Evolutionary conservation across 2,888 invertebrate genomes (phyloP).

Genomic region (Alentia gelatinosa): DNA sequence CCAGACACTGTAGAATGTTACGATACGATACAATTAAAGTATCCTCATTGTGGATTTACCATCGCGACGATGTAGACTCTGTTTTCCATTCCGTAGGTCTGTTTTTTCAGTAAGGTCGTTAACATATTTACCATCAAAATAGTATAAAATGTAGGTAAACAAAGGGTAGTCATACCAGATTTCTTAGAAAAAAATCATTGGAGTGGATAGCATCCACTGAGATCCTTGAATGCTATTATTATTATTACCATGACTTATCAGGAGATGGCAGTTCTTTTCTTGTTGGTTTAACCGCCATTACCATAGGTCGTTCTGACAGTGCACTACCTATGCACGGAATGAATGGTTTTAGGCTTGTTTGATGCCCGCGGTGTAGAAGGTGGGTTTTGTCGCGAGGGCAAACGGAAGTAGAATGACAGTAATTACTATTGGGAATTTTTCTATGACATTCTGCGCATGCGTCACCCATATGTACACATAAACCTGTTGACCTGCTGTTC

Average conservation of each 20-base stretch:
- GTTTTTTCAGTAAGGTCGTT: not conserved
- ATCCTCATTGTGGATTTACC: not conserved
- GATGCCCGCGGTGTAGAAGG: not conserved
- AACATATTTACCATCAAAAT: not conserved
- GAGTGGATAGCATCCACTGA: not conserved
- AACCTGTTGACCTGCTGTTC: conserved; percentile 34
- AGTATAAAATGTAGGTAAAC: too few species aligned
- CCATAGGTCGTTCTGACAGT: not conserved
- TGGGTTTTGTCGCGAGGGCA: not conserved
- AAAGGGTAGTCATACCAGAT: not conserved
- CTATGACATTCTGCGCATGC: conserved; percentile 26
- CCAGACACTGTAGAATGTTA: not conserved
- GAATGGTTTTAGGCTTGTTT: not conserved
- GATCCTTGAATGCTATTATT: not conserved
- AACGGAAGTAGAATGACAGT: not conserved
- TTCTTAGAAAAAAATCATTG: not conserved
- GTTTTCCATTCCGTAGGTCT: not conserved
- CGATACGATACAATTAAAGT: not conserved
- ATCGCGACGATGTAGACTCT: not conserved
- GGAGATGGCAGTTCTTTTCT: not conserved
- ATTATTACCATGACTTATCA: not conserved
- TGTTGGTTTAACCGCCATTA: not conserved
- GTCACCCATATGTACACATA: not conserved
- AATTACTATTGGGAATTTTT: conserved; percentile 20
- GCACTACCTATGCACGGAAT: not conserved